Evolutionary conservation across 2,888 invertebrate genomes (phyloP), one percentile per base, ranked within the genome.

Genomic region (Arge pagana): DNA sequence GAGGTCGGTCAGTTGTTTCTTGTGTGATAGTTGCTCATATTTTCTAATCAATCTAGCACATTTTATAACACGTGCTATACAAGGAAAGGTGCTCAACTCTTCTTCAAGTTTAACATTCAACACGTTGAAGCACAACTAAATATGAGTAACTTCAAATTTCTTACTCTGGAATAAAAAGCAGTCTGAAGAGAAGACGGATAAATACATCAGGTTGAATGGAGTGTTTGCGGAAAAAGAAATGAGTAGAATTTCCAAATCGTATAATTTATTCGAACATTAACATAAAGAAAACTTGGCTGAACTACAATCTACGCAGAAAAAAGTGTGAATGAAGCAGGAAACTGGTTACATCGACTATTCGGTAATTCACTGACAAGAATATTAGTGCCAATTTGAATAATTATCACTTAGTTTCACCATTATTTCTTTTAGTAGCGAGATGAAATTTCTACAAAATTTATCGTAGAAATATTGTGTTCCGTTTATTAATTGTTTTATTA

Each of bases 171-270:
- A 18, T 78, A 84, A 63, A 78, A 78, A 31, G 43, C 74, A 37
- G 82, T 79, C 60, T 84, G 80, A 66, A 63, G 76, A 26, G 76
- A 81, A 3, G 82, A 84, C 63, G 84, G 83, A 0, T 84, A n/a
- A n/a, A n/a, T n/a, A 76, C 60, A 70, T 84, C 3, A 72, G 82
- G 40, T 61, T 84, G 10, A 78, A 78, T 28, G 72, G 78, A 33
- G 59, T 82, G 10, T 76, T 81, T 30, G 65, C 77, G 0, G 62
- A 71, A 0, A 67, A 76, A 18, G 80, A 82, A 57, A 64, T 84
- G 10, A 67, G 77, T 8, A 71, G 72, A 50, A 77, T 83, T 31
- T 77, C 73, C 1, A 59, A 70, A 5, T 80, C 81, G 49, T 84
- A 83, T 58, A 77, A 83, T 60, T 59, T 84, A 51, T 84, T 84